These are phyloP conservation scores for Drosophila eohydei DNA, from an alignment of 2,888 invertebrate species.

Conservation along the genomic window DNA sequence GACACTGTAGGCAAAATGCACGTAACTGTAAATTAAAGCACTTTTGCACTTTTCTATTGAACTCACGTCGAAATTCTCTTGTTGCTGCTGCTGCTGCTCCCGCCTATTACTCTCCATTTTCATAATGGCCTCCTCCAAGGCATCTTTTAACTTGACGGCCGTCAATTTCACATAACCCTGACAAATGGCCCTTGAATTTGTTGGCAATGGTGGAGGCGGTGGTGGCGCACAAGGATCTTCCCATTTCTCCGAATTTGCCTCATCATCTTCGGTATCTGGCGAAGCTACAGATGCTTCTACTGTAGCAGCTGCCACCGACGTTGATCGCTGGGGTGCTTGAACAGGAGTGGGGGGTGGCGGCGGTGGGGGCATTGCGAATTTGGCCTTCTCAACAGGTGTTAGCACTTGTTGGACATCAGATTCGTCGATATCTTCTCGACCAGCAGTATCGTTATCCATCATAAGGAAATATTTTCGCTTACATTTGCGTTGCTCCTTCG, in stretches of 20 bases:
- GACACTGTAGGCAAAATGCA: constrained; percentile 1
- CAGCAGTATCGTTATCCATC: constrained; percentile 26
- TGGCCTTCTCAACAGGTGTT: constrained; percentile 51
- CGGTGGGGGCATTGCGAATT: constrained; percentile 67
- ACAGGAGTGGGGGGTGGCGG: constrained; percentile 79
- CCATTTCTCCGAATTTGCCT: constrained; percentile 64
- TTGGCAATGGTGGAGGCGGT: constrained; percentile 67
- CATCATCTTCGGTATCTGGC: constrained; percentile 60
- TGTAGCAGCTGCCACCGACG: constrained; percentile 15
- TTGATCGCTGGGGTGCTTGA: constrained; percentile 40
- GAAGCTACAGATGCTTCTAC: constrained; percentile 19
- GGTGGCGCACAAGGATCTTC: constrained; percentile 71
- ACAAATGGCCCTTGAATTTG: constrained; percentile 20
- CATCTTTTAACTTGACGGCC: constrained; percentile 64
- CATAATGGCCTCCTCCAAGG: constrained; percentile 67
- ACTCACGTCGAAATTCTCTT: constrained; percentile 33
- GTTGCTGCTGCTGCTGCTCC: constrained; percentile 35
- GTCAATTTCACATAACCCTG: constrained; percentile 53
- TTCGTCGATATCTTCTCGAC: constrained; percentile 29
- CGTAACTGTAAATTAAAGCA: constrained; percentile 18
- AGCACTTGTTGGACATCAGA: constrained; percentile 36
- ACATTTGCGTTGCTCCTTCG: constrained; percentile 45
- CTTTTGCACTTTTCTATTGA: not conserved
- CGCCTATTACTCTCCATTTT: constrained; percentile 65
- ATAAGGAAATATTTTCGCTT: constrained; percentile 42